These are phyloP conservation scores for human DNA, from an alignment of 2,113 vertebrate genomes.

Conservation along the genomic window GRCh38 chr7:24924501-24925000, in stretches of 20 bases:
- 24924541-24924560: neutral
- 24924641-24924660: neutral
- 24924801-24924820: neutral
- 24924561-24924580: neutral
- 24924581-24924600: neutral
- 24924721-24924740: neutral
- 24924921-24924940: neutral
- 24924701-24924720: neutral
- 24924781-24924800: neutral
- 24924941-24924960: neutral
- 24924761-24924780: neutral
- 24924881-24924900: neutral
- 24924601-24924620: neutral
- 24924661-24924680: neutral
- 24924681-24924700: neutral
- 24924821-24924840: neutral
- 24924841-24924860: neutral
- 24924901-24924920: neutral
- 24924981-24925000: neutral
- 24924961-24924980: neutral
- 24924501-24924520: neutral
- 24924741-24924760: neutral
- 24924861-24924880: neutral
- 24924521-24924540: neutral
- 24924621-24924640: neutral